Base-by-base conservation (phyloP, 2,113 vertebrate species). In the Calyptommatus sinebrachiatus region DNA sequence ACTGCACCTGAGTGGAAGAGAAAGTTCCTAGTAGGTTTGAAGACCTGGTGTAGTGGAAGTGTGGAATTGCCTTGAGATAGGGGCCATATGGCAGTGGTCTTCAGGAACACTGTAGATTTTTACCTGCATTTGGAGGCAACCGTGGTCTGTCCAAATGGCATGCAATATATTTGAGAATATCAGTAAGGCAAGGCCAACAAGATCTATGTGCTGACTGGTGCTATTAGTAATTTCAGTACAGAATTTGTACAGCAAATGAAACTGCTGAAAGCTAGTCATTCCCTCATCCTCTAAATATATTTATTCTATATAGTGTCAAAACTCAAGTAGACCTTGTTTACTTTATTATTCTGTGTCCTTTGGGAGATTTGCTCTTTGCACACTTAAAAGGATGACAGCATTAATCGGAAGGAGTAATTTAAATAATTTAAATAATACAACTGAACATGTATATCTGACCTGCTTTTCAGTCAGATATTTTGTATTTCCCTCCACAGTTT, bases 401-500 rank as follows among this genome's bases (percentile, higher is more conserved):
- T 21, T 60, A 84, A 71, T 18, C 12, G 66, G 7, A 62, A 78
- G n/a, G 11, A 72, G 79, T 88, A 86, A 86, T 83, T 88, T 65
- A 85, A 83, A 81, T 88, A 86, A 86, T 83, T 88, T 65, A 85
- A 83, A 81, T 57, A 60, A 60, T 79, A 48, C 26, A 79, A 50
- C 21, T 18, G 75, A 71, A 61, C 68, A 16, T 78, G 89, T 29
- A 70, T 60, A 73, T 76, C 81, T 88, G 79, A 90, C 89, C 82
- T 80, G 78, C 57, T 83, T 81, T 68, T 84, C 72, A 82, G 21
- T 84, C 26, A 86, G 76, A 85, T 80, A 84, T 86, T 90, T 86
- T 75, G 77, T 62, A 12, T 21, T 31, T 50, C 6, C 85, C 82
- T 88, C 29, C 77, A 53, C 84, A 14, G 3, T 57, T 57, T 57